Evolutionary conservation across 1,140 invertebrate species (phyloP).

Genomic region (Saccostrea glomerata): DNA sequence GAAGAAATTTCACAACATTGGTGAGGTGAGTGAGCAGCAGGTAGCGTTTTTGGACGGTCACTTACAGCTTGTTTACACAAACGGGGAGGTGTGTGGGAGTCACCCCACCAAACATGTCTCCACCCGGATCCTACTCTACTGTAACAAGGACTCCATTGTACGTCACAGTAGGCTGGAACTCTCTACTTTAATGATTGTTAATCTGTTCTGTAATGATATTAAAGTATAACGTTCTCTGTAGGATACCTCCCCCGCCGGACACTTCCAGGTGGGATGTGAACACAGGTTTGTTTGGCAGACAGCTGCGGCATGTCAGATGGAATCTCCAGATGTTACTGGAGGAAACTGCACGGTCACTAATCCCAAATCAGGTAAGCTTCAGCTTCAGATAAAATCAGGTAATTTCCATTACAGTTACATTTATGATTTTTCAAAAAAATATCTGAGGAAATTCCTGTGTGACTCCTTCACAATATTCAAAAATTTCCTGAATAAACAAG

Average conservation of each 20-base stretch:
- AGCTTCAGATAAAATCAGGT: background rate
- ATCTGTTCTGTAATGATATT: too few species aligned
- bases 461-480: too few species aligned
- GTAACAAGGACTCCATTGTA: slow-evolving; percentile 59
- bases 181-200: too few species aligned
- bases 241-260: slow-evolving; percentile 64
- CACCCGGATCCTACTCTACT: slow-evolving; percentile 65
- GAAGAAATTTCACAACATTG: slow-evolving; percentile 66
- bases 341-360: slow-evolving; percentile 70
- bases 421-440: too few species aligned
- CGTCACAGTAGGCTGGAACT: background rate
- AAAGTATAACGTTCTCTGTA: slow-evolving; percentile 38
- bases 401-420: too few species aligned
- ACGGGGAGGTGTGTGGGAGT: slow-evolving; percentile 64
- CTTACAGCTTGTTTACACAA: slow-evolving; percentile 64
- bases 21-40: slow-evolving; percentile 61
- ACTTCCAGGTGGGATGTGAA: slow-evolving; percentile 67
- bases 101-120: slow-evolving; percentile 52
- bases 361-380: slow-evolving; percentile 23
- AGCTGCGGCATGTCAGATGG: slow-evolving; percentile 72
- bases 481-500: too few species aligned
- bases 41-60: slow-evolving; percentile 50
- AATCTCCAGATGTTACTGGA: slow-evolving; percentile 40
- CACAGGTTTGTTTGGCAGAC: slow-evolving; percentile 74
- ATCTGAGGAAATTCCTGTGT: too few species aligned